phyloP scores from a whole-genome alignment of 2,797 vertebrate genomes.

The Pogoniulus pusillus region DNA sequence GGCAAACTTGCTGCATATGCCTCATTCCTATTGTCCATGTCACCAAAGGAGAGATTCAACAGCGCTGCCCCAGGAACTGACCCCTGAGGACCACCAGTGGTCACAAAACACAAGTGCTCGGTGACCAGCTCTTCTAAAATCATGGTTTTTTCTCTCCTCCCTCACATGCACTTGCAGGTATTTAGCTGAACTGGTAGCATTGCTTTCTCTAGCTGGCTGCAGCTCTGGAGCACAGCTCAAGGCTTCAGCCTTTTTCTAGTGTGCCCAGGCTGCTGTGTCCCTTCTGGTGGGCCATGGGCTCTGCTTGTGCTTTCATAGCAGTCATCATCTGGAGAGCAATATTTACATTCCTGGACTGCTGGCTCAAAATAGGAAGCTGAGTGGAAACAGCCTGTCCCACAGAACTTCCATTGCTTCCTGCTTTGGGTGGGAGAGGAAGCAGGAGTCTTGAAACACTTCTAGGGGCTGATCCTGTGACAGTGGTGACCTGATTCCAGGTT shows the following conservation, averaged over 20 bases:
- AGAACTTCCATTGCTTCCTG: slow-evolving; percentile 61
- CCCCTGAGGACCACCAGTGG: not conserved
- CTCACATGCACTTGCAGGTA: not conserved
- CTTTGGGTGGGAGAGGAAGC: slow-evolving; percentile 60
- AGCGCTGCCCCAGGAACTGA: not conserved
- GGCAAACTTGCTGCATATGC: not conserved
- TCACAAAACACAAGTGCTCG: not conserved
- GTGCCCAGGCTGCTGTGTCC: not conserved
- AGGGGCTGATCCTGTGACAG: slow-evolving; percentile 21
- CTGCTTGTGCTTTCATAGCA: not conserved
- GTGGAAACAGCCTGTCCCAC: slow-evolving; percentile 60
- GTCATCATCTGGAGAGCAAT: slow-evolving; percentile 28
- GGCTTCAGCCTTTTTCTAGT: not conserved
- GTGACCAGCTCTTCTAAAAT: not conserved
- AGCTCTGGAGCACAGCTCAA: not conserved
- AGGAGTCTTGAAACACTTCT: slow-evolving; percentile 2
- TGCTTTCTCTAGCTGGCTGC: not conserved
- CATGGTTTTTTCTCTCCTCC: not conserved
- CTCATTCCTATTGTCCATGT: not conserved
- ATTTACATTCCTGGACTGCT: slow-evolving; percentile 52
- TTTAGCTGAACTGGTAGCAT: not conserved
- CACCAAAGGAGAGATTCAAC: no score
- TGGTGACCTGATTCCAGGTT: not conserved
- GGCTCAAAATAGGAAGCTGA: slow-evolving; percentile 32
- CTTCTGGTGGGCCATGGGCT: not conserved